phyloP scores from a whole-genome alignment of 2,113 vertebrate genomes.

The Salvator merianae region DNA sequence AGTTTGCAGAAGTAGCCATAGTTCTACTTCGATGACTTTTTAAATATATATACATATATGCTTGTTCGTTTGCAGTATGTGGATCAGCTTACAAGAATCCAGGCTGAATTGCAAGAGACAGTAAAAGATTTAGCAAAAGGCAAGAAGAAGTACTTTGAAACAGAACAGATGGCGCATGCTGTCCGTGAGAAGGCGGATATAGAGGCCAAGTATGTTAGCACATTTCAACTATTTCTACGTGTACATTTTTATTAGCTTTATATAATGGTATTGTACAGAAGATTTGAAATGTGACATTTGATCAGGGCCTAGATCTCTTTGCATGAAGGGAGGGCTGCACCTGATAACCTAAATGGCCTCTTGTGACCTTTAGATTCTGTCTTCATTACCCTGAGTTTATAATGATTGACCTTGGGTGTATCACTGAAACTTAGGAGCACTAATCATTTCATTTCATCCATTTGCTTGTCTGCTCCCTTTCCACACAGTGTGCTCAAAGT shows the following conservation, averaged over 20 bases:
- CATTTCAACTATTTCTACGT: constrained; percentile 46
- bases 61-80: constrained; percentile 81
- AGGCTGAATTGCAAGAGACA: constrained; percentile 94
- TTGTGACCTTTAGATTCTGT: too few relatives aligned
- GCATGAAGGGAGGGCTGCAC: too few relatives aligned
- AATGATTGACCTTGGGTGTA: too few relatives aligned
- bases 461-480: too few relatives aligned
- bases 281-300: too few relatives aligned
- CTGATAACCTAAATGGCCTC: too few relatives aligned
- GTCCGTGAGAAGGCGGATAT: constrained; percentile 97
- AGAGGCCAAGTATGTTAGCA: constrained; percentile 91
- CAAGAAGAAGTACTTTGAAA: constrained; percentile 99
- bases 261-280: not conserved
- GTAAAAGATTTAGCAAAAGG: constrained; percentile 98
- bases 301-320: too few relatives aligned
- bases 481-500: too few relatives aligned
- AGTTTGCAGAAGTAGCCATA: not conserved
- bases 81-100: constrained; percentile 95
- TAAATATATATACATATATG: constrained; percentile 19
- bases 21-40: constrained; percentile 29
- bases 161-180: constrained; percentile 97
- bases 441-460: too few relatives aligned
- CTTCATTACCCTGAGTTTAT: too few relatives aligned
- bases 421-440: too few relatives aligned
- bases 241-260: constrained; percentile 5